Evolutionary conservation across 2,113 vertebrate species (phyloP).

Genomic region (Colinus virginianus): DNA sequence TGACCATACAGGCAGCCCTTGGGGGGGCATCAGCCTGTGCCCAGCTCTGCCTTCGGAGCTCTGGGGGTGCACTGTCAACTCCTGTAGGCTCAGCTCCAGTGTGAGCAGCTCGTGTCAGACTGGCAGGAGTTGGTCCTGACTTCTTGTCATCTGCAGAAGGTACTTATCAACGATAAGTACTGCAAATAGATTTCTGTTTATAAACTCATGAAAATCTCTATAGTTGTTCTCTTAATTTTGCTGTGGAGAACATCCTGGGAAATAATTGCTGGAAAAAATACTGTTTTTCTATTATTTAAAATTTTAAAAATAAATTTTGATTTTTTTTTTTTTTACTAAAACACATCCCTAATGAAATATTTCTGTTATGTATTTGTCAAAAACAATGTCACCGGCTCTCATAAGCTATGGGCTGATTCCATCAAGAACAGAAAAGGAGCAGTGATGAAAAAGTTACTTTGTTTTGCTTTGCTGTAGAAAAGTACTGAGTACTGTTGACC

Average conservation of each 20-base stretch:
- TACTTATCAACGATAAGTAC: conserved; percentile 66
- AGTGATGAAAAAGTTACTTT: not conserved
- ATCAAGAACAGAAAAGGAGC: not conserved
- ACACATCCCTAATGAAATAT: not conserved
- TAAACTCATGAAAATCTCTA: not conserved
- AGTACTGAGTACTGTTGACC: not conserved
- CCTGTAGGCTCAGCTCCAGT: too few relatives aligned
- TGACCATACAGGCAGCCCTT: not conserved
- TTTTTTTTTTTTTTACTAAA: not conserved
- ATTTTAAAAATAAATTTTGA: not conserved
- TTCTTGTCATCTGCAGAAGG: too few relatives aligned
- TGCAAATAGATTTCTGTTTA: not conserved
- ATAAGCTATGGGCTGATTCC: not conserved
- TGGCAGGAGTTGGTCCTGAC: too few relatives aligned
- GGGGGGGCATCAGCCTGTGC: not conserved
- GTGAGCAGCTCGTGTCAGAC: too few relatives aligned
- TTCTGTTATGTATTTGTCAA: not conserved
- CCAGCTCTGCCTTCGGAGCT: too few relatives aligned
- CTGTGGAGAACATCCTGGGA: not conserved
- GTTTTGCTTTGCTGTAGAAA: not conserved
- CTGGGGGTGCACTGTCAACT: too few relatives aligned
- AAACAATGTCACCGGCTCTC: not conserved
- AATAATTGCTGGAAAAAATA: not conserved
- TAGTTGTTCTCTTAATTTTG: not conserved
- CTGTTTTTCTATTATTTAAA: not conserved